phyloP scores from a whole-genome alignment of 2,797 vertebrate species.

The Anguilla anguilla region DNA sequence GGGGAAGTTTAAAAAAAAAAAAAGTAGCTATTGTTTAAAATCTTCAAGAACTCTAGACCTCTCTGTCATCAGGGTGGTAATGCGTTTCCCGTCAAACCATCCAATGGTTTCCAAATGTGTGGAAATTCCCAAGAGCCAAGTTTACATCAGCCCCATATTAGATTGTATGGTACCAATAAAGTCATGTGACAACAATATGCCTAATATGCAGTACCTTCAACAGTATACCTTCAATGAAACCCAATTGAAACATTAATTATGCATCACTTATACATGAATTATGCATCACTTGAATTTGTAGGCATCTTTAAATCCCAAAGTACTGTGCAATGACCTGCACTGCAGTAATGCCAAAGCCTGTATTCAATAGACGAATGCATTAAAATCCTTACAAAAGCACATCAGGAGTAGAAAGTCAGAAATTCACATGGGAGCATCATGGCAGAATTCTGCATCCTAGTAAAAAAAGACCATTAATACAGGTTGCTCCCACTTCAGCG shows the following conservation, averaged over 20 bases:
- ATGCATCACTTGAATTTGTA: background rate
- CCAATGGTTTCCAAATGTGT: conserved; percentile 46
- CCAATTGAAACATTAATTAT: background rate
- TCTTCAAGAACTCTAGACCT: conserved; percentile 24
- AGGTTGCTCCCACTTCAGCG: background rate
- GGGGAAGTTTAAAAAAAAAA: background rate
- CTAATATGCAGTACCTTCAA: conserved; percentile 47
- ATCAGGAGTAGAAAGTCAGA: background rate
- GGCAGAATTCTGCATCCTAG: background rate
- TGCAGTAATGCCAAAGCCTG: background rate
- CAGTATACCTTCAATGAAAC: conserved; percentile 23
- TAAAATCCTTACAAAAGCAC: conserved; percentile 25
- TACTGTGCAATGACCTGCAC: background rate
- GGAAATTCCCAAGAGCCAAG: conserved; percentile 6
- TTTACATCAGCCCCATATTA: conserved; percentile 24
- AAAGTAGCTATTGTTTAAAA: conserved; percentile 40
- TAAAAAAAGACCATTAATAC: background rate
- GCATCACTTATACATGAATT: background rate
- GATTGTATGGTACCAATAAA: conserved; percentile 48
- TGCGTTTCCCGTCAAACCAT: conserved; percentile 30
- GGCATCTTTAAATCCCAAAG: background rate
- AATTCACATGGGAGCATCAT: background rate
- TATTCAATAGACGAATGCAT: conserved; percentile 4
- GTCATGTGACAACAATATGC: conserved; percentile 44
- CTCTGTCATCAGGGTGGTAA: conserved; percentile 29